Conservation (phyloP, 2,113 vertebrate species). For the Diadophis punctatus region DNA sequence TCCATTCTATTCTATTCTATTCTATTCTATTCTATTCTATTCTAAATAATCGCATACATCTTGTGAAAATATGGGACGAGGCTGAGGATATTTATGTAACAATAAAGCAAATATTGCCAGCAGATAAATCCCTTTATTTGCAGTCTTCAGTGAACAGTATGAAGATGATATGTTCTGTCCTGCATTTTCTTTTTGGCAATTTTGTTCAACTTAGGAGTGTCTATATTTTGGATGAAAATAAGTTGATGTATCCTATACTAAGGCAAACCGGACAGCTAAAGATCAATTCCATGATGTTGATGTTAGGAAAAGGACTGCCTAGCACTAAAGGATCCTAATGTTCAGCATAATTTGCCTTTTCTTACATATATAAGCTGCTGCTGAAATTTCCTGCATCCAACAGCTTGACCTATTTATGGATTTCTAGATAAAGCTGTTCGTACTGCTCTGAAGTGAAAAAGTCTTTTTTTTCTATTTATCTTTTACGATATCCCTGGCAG, state of each 20-base stretch:
- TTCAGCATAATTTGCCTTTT: background rate
- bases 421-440: background rate
- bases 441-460: background rate
- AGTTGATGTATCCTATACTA: background rate
- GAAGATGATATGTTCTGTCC: rapidly evolving
- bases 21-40: too few species aligned
- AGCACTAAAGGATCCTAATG: background rate
- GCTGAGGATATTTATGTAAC: background rate
- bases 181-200: rapidly evolving
- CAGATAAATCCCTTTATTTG: background rate
- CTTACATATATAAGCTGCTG: background rate
- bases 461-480: background rate
- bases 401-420: background rate
- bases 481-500: background rate
- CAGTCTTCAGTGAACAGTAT: background rate
- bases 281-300: background rate
- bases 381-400: background rate
- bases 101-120: background rate
- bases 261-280: background rate
- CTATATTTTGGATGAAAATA: background rate
- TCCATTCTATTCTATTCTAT: too few species aligned
- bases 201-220: background rate
- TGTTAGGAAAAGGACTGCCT: background rate
- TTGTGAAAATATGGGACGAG: background rate
- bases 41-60: background rate